phyloP scores from a whole-genome alignment of 2,113 vertebrate species.

The Rutilus rutilus region DNA sequence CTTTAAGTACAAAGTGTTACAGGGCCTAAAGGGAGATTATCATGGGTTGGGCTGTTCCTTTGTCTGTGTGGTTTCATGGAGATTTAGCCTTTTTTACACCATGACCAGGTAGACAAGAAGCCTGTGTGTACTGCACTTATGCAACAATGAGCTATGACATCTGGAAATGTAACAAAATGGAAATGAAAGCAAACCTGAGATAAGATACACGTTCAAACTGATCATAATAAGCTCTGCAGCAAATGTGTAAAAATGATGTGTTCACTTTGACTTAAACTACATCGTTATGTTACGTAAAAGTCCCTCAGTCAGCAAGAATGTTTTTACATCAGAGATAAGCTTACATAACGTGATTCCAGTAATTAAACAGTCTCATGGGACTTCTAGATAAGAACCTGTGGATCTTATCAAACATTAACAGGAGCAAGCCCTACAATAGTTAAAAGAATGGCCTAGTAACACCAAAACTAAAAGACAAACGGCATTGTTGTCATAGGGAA shows the following conservation, averaged over 20 bases:
- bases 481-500: constrained; percentile 5
- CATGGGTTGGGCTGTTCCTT: constrained; percentile 15
- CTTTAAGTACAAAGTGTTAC: background rate
- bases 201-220: background rate
- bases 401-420: constrained; percentile 61
- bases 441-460: constrained; percentile 17
- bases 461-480: constrained; percentile 18
- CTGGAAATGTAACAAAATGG: background rate
- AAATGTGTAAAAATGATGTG: background rate
- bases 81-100: background rate
- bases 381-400: constrained; percentile 63
- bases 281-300: background rate
- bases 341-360: constrained; percentile 64
- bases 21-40: constrained; percentile 10
- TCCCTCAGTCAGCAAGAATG: constrained; percentile 28
- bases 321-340: constrained; percentile 50
- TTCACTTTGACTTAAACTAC: background rate
- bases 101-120: background rate
- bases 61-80: constrained; percentile 32
- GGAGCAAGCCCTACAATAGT: constrained; percentile 20
- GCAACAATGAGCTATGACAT: background rate
- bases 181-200: constrained; percentile 7
- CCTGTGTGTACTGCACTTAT: background rate
- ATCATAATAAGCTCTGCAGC: background rate
- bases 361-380: constrained; percentile 56